Conservation (phyloP, 2,113 vertebrate genomes). For the Myotis lucifugus region DNA sequence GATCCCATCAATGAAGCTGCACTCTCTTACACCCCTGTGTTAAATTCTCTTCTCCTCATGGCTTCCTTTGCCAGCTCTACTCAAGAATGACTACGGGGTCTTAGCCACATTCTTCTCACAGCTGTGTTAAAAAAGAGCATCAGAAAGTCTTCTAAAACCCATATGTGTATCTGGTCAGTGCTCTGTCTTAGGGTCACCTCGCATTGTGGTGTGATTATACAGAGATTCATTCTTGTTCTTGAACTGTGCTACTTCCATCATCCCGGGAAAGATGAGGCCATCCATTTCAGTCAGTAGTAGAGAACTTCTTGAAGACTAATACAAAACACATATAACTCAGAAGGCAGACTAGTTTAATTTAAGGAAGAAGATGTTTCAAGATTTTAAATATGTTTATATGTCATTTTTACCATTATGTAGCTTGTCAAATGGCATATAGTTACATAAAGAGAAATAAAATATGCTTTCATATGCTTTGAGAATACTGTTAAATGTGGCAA, state of each 20-base stretch:
- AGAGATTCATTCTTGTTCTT: conserved; percentile 87
- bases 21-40: conserved; percentile 89
- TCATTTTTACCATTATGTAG: background rate
- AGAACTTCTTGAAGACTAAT: conserved; percentile 76
- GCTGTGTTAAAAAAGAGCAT: conserved; percentile 88
- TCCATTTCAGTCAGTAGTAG: conserved; percentile 69
- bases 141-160: conserved; percentile 88
- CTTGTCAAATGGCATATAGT: background rate
- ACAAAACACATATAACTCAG: conserved; percentile 70
- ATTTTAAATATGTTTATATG: conserved; percentile 44
- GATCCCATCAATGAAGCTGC: conserved; percentile 89
- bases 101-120: conserved; percentile 91
- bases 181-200: conserved; percentile 88
- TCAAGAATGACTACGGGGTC: conserved; percentile 86
- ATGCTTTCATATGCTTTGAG: background rate
- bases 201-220: conserved; percentile 89
- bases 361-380: conserved; percentile 51
- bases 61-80: conserved; percentile 89
- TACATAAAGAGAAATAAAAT: conserved; percentile 50
- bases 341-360: conserved; percentile 75
- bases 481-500: background rate
- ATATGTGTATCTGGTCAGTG: conserved; percentile 87
- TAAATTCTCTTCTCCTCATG: conserved; percentile 91
- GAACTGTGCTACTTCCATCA: conserved; percentile 81
- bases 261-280: conserved; percentile 84